Base-by-base conservation (phyloP, 1,140 invertebrate genomes). In the Planococcus citri region DNA sequence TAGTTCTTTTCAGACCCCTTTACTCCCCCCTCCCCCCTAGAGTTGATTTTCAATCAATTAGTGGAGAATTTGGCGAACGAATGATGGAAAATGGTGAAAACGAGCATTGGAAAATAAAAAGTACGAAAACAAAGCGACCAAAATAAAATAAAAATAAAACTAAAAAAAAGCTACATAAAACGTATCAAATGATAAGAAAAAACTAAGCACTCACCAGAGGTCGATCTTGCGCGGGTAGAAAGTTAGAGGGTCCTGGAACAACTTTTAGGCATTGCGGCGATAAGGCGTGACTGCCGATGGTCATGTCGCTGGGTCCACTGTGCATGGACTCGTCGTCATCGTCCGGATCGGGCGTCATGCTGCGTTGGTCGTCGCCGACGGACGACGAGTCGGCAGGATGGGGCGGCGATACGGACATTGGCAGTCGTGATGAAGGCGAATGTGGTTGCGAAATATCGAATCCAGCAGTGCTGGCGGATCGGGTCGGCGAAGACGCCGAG, bases 151-250 rank as follows among this genome's bases (percentile, higher is more conserved):
- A n/a, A n/a, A n/a, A n/a, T n/a, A n/a, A n/a, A n/a, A n/a, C n/a
- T n/a, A n/a, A n/a, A n/a, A n/a, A n/a, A n/a, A n/a, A n/a, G n/a
- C n/a, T n/a, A n/a, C n/a, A n/a, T n/a, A n/a, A n/a, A n/a, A n/a
- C n/a, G n/a, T n/a, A n/a, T n/a, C n/a, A 33, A 33, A 20, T 20
- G 22, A 58, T 6, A 58, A 58, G 3, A 58, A 64, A 24, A 25
- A 27, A 64, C 12, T 4, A 25, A 27, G 27, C 24, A 81, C 84
- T 86, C 79, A 92, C 90, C 81, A 92, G 83, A 78, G 90, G 89
- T 77, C 88, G 88, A 84, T 90, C 87, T 80, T 92, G 89, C 74
- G 91, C 88, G 57, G 89, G 90, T 58, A 88, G 86, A 73, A 91
- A 80, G 69, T 88, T 88, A 27, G 88, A 90, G 27, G 87, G 88